These are phyloP conservation scores for Theristicus caerulescens DNA, from an alignment of 2,113 vertebrate species.

Conservation along the genomic window DNA sequence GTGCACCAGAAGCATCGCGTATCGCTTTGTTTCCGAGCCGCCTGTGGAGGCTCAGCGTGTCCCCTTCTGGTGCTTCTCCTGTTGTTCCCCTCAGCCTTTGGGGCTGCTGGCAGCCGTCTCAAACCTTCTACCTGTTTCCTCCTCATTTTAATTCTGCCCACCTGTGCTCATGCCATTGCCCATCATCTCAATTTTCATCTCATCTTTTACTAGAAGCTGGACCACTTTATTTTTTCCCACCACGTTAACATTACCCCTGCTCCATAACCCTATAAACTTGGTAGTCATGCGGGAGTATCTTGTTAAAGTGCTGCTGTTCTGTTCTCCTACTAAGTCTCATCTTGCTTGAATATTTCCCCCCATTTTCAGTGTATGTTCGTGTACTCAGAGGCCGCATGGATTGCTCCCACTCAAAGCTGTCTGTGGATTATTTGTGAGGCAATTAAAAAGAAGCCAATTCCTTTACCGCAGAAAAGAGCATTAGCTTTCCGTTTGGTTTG, in stretches of 20 bases:
- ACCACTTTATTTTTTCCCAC: background rate
- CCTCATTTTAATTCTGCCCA: background rate
- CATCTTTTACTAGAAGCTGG: background rate
- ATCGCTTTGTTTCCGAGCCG: background rate
- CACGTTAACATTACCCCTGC: background rate
- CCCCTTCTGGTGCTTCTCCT: background rate
- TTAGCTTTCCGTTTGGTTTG: slow-evolving; percentile 40
- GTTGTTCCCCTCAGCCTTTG: background rate
- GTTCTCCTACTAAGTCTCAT: background rate
- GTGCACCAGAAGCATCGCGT: background rate
- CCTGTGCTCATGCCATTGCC: background rate
- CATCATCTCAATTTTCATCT: background rate
- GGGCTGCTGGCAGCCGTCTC: background rate
- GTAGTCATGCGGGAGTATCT: background rate
- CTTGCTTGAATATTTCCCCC: background rate
- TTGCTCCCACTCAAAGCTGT: slow-evolving; percentile 33
- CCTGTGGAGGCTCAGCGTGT: rapidly evolving
- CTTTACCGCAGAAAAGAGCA: background rate
- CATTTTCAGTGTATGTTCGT: background rate
- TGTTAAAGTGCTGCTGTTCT: background rate
- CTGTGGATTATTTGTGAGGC: slow-evolving; percentile 49
- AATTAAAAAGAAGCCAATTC: slow-evolving; percentile 45
- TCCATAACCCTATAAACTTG: background rate
- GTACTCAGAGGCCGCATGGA: background rate
- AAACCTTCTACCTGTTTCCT: background rate